A percentile compares a stretch with the other conserved stretches of the same genome.
Conservation (phyloP, 2,888 invertebrate species). For the Andrena flavipes region DNA sequence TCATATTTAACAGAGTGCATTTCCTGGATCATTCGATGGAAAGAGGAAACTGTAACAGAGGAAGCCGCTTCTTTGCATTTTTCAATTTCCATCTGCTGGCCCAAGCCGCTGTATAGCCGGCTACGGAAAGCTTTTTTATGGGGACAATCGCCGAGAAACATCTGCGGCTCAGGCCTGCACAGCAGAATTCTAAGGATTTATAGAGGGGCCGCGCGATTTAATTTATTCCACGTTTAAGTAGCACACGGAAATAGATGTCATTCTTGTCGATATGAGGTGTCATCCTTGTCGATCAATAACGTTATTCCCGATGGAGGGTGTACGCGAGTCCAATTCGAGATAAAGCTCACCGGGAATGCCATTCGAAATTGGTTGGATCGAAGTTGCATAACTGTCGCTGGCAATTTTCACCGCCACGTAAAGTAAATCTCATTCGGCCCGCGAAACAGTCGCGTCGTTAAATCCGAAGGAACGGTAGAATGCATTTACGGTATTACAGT, state of each 20-base stretch:
- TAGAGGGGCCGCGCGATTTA: conserved; percentile 64
- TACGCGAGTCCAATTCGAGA: conserved; percentile 47
- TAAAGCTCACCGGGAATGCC: conserved; percentile 17
- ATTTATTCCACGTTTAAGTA: conserved; percentile 72
- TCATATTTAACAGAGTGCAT: conserved; percentile 13
- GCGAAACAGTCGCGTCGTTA: background rate
- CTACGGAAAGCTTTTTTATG: conserved; percentile 74
- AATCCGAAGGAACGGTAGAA: background rate
- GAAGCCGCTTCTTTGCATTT: conserved; percentile 68
- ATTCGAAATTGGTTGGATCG: conserved; percentile 20
- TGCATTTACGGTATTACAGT: background rate
- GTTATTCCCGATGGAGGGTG: conserved; percentile 58
- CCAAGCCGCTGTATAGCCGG: conserved; percentile 69
- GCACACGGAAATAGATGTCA: conserved; percentile 64
- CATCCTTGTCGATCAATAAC: conserved; percentile 65
- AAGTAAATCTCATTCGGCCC: background rate
- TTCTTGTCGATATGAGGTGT: conserved; percentile 63
- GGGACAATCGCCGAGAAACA: conserved; percentile 76
- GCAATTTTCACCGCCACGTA: background rate
- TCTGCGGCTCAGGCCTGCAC: conserved; percentile 71
- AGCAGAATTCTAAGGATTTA: conserved; percentile 67
- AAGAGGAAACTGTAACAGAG: conserved; percentile 12
- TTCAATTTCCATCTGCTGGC: conserved; percentile 72
- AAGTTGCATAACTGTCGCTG: background rate
- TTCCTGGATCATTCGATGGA: conserved; percentile 23